phyloP scores from a whole-genome alignment of 2,113 vertebrate species.

The Mustela lutreola region DNA sequence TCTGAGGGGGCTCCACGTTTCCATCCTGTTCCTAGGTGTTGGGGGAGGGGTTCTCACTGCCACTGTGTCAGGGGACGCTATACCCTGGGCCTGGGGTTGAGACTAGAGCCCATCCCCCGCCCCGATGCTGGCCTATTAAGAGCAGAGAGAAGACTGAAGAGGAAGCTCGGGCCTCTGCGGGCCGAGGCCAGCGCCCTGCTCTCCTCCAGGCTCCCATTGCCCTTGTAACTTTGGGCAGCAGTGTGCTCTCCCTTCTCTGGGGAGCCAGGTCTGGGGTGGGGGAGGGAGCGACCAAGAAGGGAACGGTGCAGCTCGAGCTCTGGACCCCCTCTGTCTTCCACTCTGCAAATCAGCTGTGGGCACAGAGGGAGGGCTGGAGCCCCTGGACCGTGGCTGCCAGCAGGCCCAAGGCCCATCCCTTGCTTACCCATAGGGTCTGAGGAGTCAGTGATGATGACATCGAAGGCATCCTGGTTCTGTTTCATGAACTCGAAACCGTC shows the following conservation, averaged over 20 bases:
- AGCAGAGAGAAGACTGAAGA: not conserved
- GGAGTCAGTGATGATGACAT: slow-evolving; percentile 98
- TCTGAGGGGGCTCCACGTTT: not conserved
- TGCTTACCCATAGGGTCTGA: slow-evolving; percentile 97
- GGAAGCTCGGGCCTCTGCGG: not conserved
- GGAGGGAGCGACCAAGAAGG: not conserved
- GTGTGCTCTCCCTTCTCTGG: not conserved
- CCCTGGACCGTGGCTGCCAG: not conserved
- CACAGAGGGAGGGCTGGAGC: not conserved
- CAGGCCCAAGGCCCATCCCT: rapidly evolving
- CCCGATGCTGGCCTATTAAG: not conserved
- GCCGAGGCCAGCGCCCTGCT: not conserved
- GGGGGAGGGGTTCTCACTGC: not conserved
- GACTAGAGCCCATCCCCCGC: not conserved
- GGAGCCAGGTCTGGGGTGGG: not conserved
- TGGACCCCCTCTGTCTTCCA: not conserved
- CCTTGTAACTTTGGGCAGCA: not conserved
- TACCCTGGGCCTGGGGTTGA: no score
- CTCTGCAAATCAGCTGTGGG: not conserved
- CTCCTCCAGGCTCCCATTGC: not conserved
- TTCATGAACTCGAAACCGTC: slow-evolving; percentile 99
- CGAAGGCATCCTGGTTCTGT: slow-evolving; percentile 98
- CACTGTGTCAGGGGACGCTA: not conserved
- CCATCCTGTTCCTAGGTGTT: not conserved
- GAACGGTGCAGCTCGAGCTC: not conserved